Evolutionary conservation across 2,888 invertebrate genomes (phyloP).

Genomic region (Zygaena filipendulae): DNA sequence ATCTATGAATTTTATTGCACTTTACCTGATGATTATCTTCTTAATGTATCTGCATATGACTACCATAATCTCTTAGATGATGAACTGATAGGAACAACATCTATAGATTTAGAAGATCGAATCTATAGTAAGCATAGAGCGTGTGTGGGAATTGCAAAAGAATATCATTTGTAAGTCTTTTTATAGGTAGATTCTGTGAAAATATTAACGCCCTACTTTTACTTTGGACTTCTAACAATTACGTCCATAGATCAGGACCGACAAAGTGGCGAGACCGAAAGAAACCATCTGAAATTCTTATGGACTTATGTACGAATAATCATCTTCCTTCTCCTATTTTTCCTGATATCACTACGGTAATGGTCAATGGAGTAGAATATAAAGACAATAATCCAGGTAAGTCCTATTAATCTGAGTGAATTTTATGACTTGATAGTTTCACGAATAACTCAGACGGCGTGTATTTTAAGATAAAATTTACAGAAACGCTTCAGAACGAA

Average conservation of each 20-base stretch:
- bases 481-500: conserved; percentile 53
- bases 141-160: conserved; percentile 77
- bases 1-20: conserved; percentile 78
- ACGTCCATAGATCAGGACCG: conserved; percentile 75
- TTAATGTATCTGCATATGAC: conserved; percentile 81
- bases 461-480: conserved; percentile 22
- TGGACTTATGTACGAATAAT: conserved; percentile 74
- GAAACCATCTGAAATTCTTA: conserved; percentile 78
- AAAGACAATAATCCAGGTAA: conserved; percentile 27
- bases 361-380: conserved; percentile 43
- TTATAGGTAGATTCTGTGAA: no score
- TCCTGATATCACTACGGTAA: conserved; percentile 28
- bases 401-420: conserved; percentile 2
- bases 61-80: conserved; percentile 75
- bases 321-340: conserved; percentile 46
- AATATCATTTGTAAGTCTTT: conserved; percentile 73
- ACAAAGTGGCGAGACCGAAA: conserved; percentile 82
- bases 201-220: no score
- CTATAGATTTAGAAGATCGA: conserved; percentile 88
- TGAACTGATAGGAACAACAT: conserved; percentile 86
- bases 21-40: conserved; percentile 79
- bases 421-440: neutral
- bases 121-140: conserved; percentile 84
- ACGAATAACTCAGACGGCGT: neutral
- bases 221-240: no score